phyloP scores from a whole-genome alignment of 2,888 invertebrate species.

The Philhelius pedissequus region DNA sequence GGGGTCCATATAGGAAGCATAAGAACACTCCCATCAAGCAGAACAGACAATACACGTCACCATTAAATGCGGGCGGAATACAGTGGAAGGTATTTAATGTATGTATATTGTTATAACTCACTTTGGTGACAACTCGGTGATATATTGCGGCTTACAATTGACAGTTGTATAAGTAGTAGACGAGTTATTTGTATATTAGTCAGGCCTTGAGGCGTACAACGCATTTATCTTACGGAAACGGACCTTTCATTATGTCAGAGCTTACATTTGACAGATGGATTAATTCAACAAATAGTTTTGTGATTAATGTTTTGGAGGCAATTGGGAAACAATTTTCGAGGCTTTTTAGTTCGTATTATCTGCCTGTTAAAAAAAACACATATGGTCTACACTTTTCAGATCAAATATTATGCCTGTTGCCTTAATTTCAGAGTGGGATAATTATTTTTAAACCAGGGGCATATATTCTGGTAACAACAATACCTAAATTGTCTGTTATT shows the following conservation, averaged over 20 bases:
- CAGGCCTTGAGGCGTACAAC: background rate
- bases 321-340: background rate
- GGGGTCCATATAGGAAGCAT: background rate
- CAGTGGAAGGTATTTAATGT: background rate
- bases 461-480: too few relatives aligned
- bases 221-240: conserved; percentile 6
- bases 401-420: background rate
- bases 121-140: conserved; percentile 30
- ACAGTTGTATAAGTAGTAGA: background rate
- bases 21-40: background rate
- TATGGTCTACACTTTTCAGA: background rate
- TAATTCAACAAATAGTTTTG: conserved; percentile 4
- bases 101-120: conserved; percentile 23
- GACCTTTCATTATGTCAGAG: conserved; percentile 11
- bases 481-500: too few relatives aligned
- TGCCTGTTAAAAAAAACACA: background rate
- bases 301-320: background rate
- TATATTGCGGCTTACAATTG: conserved; percentile 20
- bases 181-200: background rate
- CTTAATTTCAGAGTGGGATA: too few relatives aligned
- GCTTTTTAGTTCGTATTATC: background rate
- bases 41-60: background rate
- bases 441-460: too few relatives aligned
- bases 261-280: conserved; percentile 20
- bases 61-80: background rate